Evolutionary conservation across 1,140 invertebrate genomes (phyloP).

Genomic region (Aricia agestis): DNA sequence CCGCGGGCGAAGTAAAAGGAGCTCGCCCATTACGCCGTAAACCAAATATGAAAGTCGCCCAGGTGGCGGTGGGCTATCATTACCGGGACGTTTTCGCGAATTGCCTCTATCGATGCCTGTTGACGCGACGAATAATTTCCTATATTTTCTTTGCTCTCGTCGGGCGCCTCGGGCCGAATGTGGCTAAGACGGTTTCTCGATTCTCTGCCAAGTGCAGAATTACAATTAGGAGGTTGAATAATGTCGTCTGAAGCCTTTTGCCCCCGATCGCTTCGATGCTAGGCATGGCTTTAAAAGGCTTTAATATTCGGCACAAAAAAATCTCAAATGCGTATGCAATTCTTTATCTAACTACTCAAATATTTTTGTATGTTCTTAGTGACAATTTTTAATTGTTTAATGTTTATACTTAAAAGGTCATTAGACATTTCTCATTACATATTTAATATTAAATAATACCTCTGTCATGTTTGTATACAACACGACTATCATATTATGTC

Average conservation of each 20-base stretch:
- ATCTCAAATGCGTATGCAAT: no score
- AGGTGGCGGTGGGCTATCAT: slow-evolving; percentile 30
- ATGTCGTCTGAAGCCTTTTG: slow-evolving; percentile 2
- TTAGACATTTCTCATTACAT: no score
- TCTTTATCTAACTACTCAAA: no score
- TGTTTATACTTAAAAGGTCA: no score
- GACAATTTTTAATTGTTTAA: no score
- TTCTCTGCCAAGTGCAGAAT: slow-evolving; percentile 12
- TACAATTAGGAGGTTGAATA: slow-evolving; percentile 6
- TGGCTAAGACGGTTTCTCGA: slow-evolving; percentile 33
- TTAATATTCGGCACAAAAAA: no score
- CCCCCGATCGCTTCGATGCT: background rate
- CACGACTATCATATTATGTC: no score
- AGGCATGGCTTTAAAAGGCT: background rate
- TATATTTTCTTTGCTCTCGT: slow-evolving; percentile 51
- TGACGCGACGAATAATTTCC: slow-evolving; percentile 49
- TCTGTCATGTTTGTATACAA: no score
- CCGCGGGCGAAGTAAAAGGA: background rate
- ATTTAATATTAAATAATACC: no score
- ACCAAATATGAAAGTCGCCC: slow-evolving; percentile 15
- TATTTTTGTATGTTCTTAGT: no score
- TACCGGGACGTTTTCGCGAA: slow-evolving; percentile 52
- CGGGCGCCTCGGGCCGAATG: slow-evolving; percentile 35
- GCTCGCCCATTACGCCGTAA: background rate
- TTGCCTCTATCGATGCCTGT: slow-evolving; percentile 52